Base-by-base conservation (phyloP, 1,140 invertebrate species). In the Prorops nasuta region DNA sequence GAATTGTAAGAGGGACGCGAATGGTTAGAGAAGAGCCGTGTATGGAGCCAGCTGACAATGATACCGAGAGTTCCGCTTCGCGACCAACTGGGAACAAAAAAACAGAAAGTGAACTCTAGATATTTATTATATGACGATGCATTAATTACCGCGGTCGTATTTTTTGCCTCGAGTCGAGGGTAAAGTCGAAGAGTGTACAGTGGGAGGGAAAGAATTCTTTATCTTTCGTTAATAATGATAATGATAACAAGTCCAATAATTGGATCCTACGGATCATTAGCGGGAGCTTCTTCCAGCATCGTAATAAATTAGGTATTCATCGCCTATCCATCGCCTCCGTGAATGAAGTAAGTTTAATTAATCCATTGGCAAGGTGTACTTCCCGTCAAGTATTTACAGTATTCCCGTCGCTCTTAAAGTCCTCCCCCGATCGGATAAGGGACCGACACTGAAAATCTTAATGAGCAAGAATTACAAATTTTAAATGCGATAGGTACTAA, bases 111-210 rank as follows among this genome's bases (percentile, higher is more conserved):
- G n/a, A n/a, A n/a, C n/a, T n/a, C n/a, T n/a, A n/a, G 69, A 75
- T 71, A 72, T 72, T 75, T 75, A 66, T 63, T 61, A 60, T 69
- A 64, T 62, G 59, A 51, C 54, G 59, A 54, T 64, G 69, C 67
- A 69, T 75, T 74, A 75, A 73, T 75, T 72, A 75, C 63, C 69
- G 48, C 61, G 51, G 54, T 45, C 49, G 49, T 59, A 61, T 61
- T 61, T 28, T 28, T 4, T 28, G 24, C 57, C 55, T 61, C 43
- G 58, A 32, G 57, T 53, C 50, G 36, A 34, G 36, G 40, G 16
- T 42, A 12, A 6, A 4, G 24, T 4, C 24, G 24, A 6, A 15
- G 20, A 40, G 19, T n/a, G 41, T 55, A 16, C 36, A 44, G 49
- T 17, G 34, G 17, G 39, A 9, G 14, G 15, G 10, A 28, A 28